These are phyloP conservation scores for Brachionus sp. DNA, from an alignment of 1,140 invertebrate genomes.

Conservation along the genomic window DNA sequence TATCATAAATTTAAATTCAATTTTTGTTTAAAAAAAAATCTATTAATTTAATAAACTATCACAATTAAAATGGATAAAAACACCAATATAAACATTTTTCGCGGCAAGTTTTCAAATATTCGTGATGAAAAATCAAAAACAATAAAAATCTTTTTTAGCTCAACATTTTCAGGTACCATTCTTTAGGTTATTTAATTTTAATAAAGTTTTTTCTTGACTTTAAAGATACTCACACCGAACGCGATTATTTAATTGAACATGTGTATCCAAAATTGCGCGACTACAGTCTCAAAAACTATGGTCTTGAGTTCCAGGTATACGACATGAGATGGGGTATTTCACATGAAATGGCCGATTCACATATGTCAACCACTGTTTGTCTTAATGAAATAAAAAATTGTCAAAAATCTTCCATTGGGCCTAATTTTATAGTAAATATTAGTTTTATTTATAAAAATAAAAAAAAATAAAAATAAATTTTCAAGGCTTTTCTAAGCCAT, in stretches of 20 bases:
- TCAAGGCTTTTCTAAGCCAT: conserved; percentile 62
- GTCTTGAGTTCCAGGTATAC: conserved; percentile 91
- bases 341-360: conserved; percentile 45
- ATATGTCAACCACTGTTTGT: conserved; percentile 34
- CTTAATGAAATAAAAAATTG: conserved; percentile 46
- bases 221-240: conserved; percentile 45
- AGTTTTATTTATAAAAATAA: background rate
- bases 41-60: too few species aligned
- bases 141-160: conserved; percentile 26
- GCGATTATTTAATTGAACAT: conserved; percentile 43
- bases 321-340: conserved; percentile 48
- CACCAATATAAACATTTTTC: background rate
- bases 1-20: too few species aligned
- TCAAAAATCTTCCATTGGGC: conserved; percentile 19
- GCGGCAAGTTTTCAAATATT: background rate
- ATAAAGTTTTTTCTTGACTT: background rate
- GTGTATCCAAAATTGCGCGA: conserved; percentile 39
- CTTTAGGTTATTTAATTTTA: background rate
- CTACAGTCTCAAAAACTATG: conserved; percentile 73
- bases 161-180: conserved; percentile 41
- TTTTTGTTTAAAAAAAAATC: too few species aligned
- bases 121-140: background rate
- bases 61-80: too few species aligned
- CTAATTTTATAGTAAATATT: conserved; percentile 46
- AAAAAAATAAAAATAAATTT: background rate